Conservation (phyloP, 2,888 invertebrate genomes). For the Unio delphinus region DNA sequence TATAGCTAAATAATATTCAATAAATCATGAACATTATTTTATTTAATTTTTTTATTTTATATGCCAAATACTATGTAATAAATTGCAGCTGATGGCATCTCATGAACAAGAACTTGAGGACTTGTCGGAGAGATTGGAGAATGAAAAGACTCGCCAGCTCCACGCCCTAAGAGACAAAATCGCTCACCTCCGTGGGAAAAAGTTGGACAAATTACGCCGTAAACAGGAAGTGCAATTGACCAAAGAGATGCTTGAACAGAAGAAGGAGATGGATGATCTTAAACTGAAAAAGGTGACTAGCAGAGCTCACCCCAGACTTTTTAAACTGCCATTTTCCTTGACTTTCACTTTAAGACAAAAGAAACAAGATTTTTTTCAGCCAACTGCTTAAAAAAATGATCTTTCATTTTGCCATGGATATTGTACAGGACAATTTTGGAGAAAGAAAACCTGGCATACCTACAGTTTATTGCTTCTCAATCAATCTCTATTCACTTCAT, state of each 20-base stretch:
- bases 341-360: too few relatives aligned
- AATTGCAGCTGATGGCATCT: slow-evolving; percentile 60
- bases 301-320: not conserved
- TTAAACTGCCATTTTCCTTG: not conserved
- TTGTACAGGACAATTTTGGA: too few relatives aligned
- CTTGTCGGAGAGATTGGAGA: slow-evolving; percentile 56
- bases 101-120: slow-evolving; percentile 63
- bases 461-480: too few relatives aligned
- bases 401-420: too few relatives aligned
- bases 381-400: too few relatives aligned
- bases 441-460: too few relatives aligned
- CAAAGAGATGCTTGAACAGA: slow-evolving; percentile 65
- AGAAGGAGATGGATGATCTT: slow-evolving; percentile 65
- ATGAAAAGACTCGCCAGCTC: slow-evolving; percentile 56
- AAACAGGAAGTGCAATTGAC: slow-evolving; percentile 66
- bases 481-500: too few relatives aligned
- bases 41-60: not conserved
- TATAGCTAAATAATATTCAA: too few relatives aligned
- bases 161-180: slow-evolving; percentile 57
- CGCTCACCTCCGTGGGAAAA: slow-evolving; percentile 49
- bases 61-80: not conserved
- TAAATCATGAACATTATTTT: not conserved
- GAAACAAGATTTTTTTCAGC: too few relatives aligned
- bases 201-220: slow-evolving; percentile 60
- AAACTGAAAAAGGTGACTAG: slow-evolving; percentile 45